These are phyloP conservation scores for Dastarcus helophoroides DNA, from an alignment of 2,888 invertebrate species.

Conservation along the genomic window DNA sequence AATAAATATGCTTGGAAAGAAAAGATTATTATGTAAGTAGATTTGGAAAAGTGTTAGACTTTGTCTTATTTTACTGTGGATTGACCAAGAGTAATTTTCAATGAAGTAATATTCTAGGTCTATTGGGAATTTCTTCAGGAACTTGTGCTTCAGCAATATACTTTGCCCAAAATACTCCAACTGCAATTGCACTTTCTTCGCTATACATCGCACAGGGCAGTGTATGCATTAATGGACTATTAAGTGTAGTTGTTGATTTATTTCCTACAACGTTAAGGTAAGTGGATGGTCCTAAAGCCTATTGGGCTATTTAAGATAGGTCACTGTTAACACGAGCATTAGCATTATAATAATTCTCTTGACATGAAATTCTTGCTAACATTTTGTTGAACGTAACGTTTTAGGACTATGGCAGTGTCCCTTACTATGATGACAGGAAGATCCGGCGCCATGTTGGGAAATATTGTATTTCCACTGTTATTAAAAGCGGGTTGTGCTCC, in stretches of 20 bases:
- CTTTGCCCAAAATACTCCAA: conserved; percentile 41
- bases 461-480: conserved; percentile 57
- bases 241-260: conserved; percentile 51
- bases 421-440: conserved; percentile 60
- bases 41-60: conserved; percentile 2
- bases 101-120: conserved; percentile 16
- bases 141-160: conserved; percentile 43
- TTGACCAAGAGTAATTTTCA: too few species aligned
- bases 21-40: conserved; percentile 41
- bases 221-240: conserved; percentile 46
- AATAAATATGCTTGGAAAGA: conserved; percentile 43
- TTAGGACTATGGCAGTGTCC: conserved; percentile 60
- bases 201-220: conserved; percentile 43
- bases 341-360: conserved; percentile 5
- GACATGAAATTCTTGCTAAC: neutral
- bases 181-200: conserved; percentile 45
- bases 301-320: too few species aligned
- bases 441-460: conserved; percentile 59
- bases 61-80: too few species aligned
- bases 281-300: too few species aligned
- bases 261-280: conserved; percentile 57
- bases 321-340: neutral
- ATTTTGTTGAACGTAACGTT: conserved; percentile 15
- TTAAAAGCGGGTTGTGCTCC: conserved; percentile 57
- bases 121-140: conserved; percentile 37